phyloP scores from a whole-genome alignment of 1,140 invertebrate species.

The Musca domestica region DNA sequence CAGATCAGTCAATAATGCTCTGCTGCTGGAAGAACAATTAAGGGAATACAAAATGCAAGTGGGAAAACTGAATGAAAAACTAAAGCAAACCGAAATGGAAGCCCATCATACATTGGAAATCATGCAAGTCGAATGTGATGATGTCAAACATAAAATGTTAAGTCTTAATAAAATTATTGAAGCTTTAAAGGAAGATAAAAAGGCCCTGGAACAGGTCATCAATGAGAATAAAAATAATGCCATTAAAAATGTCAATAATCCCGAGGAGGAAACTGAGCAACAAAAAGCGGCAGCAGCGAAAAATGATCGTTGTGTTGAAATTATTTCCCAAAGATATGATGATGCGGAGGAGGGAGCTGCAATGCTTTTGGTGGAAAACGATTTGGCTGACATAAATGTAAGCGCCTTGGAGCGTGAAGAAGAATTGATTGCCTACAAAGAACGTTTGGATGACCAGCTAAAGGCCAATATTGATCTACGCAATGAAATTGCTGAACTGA shows the following conservation, averaged over 20 bases:
- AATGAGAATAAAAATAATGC: conserved; percentile 22
- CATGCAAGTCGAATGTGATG: conserved; percentile 44
- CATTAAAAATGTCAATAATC: neutral
- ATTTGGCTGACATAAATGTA: conserved; percentile 36
- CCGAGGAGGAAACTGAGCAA: neutral
- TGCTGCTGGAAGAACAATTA: conserved; percentile 4
- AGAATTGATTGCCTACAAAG: conserved; percentile 50
- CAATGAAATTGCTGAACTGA: conserved; percentile 39
- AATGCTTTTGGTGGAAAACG: conserved; percentile 26
- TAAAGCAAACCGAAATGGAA: conserved; percentile 24
- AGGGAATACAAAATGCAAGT: conserved; percentile 21
- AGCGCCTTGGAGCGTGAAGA: conserved; percentile 41
- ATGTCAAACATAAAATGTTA: conserved; percentile 35
- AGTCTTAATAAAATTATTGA: conserved; percentile 30
- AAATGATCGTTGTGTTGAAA: neutral
- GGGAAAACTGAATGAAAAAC: conserved; percentile 22
- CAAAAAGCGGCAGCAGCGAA: conserved; percentile 8
- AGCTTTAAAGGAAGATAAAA: conserved; percentile 33
- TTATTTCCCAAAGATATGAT: conserved; percentile 7
- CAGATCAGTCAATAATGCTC: neutral
- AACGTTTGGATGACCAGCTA: conserved; percentile 42
- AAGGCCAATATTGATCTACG: conserved; percentile 40
- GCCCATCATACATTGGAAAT: conserved; percentile 42
- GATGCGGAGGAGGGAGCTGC: conserved; percentile 28
- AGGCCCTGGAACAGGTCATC: conserved; percentile 17